phyloP scores from a whole-genome alignment of 2,797 vertebrate genomes.

The Garrulus glandarius region DNA sequence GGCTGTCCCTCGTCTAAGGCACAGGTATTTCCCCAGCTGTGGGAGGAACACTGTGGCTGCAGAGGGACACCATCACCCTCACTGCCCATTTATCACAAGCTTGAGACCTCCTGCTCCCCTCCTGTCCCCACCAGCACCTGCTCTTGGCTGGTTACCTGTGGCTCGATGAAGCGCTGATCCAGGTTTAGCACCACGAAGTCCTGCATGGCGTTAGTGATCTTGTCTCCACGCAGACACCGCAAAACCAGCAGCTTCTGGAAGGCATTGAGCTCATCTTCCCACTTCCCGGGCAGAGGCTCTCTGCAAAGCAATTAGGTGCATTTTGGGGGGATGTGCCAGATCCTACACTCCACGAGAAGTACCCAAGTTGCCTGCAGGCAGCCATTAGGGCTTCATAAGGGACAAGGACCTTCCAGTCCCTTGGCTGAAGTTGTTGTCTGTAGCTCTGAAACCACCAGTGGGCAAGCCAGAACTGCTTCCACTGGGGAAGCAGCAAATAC shows the following conservation, averaged over 20 bases:
- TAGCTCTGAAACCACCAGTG: neutral
- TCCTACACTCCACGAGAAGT: neutral
- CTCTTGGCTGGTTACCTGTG: constrained; percentile 75
- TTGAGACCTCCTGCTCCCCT: neutral
- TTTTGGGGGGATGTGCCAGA: neutral
- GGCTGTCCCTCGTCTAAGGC: neutral
- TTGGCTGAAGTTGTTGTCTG: neutral
- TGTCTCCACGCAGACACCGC: constrained; percentile 87
- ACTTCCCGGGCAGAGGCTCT: constrained; percentile 81
- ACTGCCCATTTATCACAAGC: neutral
- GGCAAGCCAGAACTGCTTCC: neutral
- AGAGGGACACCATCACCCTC: fast-evolving
- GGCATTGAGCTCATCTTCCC: constrained; percentile 78
- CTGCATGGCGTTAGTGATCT: constrained; percentile 87
- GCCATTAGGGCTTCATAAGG: neutral
- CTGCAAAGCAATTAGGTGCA: constrained; percentile 67
- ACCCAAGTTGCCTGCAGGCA: neutral
- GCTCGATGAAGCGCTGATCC: constrained; percentile 87
- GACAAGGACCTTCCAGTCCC: neutral
- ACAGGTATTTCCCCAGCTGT: neutral
- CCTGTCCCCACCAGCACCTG: neutral
- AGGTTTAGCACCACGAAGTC: constrained; percentile 86
- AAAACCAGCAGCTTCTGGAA: constrained; percentile 91
- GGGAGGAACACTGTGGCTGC: neutral
- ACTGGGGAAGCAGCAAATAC: neutral